Conservation (phyloP, 2,888 invertebrate species). For the Apomyelois bistriatella region DNA sequence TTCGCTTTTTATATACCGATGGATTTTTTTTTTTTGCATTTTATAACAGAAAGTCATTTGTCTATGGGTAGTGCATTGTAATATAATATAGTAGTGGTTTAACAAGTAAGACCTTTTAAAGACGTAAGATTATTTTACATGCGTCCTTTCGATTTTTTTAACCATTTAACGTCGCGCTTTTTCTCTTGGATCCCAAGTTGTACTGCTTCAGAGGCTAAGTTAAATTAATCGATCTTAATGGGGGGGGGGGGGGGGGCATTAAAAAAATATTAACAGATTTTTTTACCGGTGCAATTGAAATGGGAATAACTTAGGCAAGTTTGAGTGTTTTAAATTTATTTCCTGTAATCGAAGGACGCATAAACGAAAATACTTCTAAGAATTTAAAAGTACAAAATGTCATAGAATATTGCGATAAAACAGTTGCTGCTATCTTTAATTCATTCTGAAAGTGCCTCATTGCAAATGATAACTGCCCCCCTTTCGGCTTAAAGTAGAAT, state of each 20-base stretch:
- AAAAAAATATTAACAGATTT: no score
- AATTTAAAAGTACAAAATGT: constrained; percentile 52
- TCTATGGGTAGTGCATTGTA: background rate
- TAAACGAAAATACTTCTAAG: constrained; percentile 26
- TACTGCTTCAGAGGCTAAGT: no score
- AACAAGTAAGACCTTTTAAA: constrained; percentile 4
- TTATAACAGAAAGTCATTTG: background rate
- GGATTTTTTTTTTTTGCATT: no score
- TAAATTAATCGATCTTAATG: no score
- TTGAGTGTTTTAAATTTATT: background rate
- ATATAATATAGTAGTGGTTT: constrained; percentile 7
- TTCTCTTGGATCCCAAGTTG: no score
- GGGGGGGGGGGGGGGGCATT: no score
- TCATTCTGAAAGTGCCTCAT: background rate
- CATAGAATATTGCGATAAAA: constrained; percentile 23
- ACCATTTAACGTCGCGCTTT: no score
- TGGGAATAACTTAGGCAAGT: no score
- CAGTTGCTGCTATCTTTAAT: background rate
- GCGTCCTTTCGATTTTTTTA: constrained; percentile 7
- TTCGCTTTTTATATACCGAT: no score
- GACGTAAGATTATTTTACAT: background rate
- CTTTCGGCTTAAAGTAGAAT: no score
- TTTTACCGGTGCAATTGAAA: no score
- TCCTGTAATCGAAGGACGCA: background rate
- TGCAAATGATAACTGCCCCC: no score